phyloP scores from a whole-genome alignment of 92 coral and sea anemone species.

The Pocillopora meandrina region DNA sequence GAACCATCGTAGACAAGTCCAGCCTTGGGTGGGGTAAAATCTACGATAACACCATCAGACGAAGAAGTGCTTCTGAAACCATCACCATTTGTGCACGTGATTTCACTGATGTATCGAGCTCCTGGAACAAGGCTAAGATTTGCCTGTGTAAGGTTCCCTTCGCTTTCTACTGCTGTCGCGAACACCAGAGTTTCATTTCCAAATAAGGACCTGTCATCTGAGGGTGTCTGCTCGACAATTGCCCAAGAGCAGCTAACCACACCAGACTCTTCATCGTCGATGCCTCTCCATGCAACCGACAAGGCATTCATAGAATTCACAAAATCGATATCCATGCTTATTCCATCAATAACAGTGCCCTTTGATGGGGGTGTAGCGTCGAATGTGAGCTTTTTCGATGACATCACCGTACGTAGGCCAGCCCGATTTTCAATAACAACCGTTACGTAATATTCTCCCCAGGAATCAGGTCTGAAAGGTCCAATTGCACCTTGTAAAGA shows the following conservation, averaged over 20 bases:
- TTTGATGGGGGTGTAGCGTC: constrained; percentile 82
- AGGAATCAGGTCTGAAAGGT: constrained; percentile 65
- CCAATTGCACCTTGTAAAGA: constrained; percentile 46
- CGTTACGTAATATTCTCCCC: constrained; percentile 57
- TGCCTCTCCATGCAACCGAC: constrained; percentile 67
- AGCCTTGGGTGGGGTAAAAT: constrained; percentile 56
- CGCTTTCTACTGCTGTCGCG: constrained; percentile 42
- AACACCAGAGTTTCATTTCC: constrained; percentile 43
- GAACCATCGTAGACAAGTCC: constrained; percentile 61
- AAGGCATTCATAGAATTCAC: constrained; percentile 53
- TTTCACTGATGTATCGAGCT: constrained; percentile 63
- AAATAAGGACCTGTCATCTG: constrained; percentile 43
- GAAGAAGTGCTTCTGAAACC: constrained; percentile 64
- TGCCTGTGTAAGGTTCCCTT: constrained; percentile 49
- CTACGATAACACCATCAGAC: constrained; percentile 73
- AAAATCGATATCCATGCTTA: constrained; percentile 61
- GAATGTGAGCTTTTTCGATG: constrained; percentile 62
- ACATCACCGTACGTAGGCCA: constrained; percentile 65
- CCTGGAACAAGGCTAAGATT: constrained; percentile 73
- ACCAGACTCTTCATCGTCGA: constrained; percentile 68
- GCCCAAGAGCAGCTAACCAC: constrained; percentile 70
- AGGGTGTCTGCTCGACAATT: constrained; percentile 59
- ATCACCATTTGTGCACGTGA: constrained; percentile 75
- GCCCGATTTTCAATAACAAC: constrained; percentile 71
- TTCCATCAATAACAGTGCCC: constrained; percentile 80